Evolutionary conservation across 30 jellyfish, hydroid and myxozoan genomes (phyloP).

Genomic region (Hydractinia symbiolongicarpus): DNA sequence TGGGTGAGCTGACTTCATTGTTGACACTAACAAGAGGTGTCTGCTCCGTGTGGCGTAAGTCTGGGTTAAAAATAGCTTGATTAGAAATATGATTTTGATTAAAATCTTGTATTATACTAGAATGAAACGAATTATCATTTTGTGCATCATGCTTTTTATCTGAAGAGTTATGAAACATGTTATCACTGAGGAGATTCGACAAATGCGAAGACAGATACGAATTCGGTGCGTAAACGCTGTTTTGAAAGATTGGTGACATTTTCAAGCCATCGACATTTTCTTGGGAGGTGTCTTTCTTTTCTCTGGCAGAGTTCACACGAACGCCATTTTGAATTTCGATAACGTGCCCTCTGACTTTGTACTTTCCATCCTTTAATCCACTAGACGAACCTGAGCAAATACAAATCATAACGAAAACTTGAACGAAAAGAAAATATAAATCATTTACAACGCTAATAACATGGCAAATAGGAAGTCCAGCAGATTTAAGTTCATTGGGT

Average conservation of each 20-base stretch:
- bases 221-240: slow-evolving; percentile 46
- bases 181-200: slow-evolving; percentile 23
- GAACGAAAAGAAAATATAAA: too few relatives aligned
- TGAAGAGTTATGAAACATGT: too few relatives aligned
- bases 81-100: neutral
- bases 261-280: neutral
- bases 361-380: slow-evolving; percentile 65
- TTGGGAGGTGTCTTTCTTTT: neutral
- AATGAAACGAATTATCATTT: neutral
- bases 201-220: slow-evolving; percentile 39
- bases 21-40: neutral
- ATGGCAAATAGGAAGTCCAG: neutral
- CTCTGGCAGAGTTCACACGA: slow-evolving; percentile 39
- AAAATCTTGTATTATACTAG: neutral
- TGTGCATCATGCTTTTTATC: slow-evolving; percentile 5
- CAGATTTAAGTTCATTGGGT: neutral
- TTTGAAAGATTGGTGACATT: slow-evolving; percentile 21
- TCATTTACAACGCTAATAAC: too few relatives aligned
- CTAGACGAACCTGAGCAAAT: neutral
- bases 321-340: slow-evolving; percentile 82
- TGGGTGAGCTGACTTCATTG: neutral
- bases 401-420: too few relatives aligned
- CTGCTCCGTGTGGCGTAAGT: neutral
- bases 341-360: slow-evolving; percentile 68
- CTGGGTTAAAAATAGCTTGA: neutral